Conservation (phyloP, 2,888 invertebrate genomes). For the Vandiemenella viatica region DNA sequence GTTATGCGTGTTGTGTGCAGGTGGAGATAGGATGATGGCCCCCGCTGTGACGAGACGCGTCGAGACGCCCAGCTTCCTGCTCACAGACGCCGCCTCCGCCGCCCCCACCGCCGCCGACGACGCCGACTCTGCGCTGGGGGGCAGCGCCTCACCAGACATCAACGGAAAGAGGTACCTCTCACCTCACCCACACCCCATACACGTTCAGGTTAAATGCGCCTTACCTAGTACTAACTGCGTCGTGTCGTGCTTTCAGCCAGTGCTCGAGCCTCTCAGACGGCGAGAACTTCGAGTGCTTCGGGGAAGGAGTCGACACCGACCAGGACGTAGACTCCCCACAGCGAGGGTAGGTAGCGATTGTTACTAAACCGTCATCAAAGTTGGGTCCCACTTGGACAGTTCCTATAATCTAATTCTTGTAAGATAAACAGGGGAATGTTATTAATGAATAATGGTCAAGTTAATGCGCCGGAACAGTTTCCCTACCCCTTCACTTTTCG, state of each 20-base stretch:
- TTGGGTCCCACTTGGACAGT: not conserved
- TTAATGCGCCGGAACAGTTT: no score
- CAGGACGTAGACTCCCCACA: not conserved
- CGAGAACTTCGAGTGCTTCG: not conserved
- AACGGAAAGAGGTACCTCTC: not conserved
- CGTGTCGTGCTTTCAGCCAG: no score
- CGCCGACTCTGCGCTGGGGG: not conserved
- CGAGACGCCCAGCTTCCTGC: not conserved
- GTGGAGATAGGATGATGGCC: not conserved
- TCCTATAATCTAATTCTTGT: no score
- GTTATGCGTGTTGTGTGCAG: not conserved
- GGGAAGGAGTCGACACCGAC: not conserved
- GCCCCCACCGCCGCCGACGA: not conserved
- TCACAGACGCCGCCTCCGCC: not conserved
- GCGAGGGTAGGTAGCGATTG: not conserved
- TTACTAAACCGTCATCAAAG: not conserved
- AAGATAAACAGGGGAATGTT: no score
- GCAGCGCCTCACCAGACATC: not conserved
- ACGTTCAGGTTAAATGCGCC: no score
- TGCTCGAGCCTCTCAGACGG: not conserved
- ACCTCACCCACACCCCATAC: no score
- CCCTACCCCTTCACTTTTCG: no score
- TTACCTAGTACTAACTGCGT: no score
- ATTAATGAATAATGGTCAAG: no score
- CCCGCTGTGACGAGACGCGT: not conserved